Conservation (phyloP, 2,113 vertebrate genomes). For the Anthoscopus minutus region DNA sequence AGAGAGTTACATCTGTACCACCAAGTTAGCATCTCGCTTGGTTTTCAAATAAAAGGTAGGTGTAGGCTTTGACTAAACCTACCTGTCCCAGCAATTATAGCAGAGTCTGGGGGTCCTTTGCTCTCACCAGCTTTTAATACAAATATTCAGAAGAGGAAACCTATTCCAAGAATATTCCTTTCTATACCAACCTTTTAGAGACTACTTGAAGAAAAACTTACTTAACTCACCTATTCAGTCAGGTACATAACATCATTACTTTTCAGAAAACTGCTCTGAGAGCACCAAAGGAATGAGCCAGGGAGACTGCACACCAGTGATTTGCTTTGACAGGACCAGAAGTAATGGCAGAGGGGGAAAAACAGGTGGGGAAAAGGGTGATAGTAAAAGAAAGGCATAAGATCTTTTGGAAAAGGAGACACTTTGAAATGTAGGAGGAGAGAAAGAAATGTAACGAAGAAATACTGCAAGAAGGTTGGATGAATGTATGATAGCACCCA, state of each 20-base stretch:
- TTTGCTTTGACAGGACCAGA: not conserved
- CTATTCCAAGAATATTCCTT: not conserved
- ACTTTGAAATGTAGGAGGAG: not conserved
- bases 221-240: not conserved
- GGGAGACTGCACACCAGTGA: not conserved
- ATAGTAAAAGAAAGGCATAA: not conserved
- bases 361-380: not conserved
- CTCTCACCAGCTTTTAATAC: not conserved
- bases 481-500: not conserved
- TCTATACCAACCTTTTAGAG: not conserved
- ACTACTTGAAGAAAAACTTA: not conserved
- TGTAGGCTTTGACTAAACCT: not conserved
- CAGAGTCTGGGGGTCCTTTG: not conserved
- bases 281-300: not conserved
- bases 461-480: not conserved
- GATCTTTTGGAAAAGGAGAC: not conserved
- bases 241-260: not conserved
- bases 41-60: not conserved
- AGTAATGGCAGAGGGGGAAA: not conserved
- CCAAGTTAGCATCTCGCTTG: not conserved
- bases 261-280: not conserved
- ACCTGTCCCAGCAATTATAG: not conserved
- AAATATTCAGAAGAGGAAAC: not conserved
- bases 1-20: not conserved
- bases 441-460: not conserved